Percentiles rank a stretch among this genome's conserved stretches.
phyloP scores from a whole-genome alignment of 1,140 invertebrate genomes.

The Episyrphus balteatus region DNA sequence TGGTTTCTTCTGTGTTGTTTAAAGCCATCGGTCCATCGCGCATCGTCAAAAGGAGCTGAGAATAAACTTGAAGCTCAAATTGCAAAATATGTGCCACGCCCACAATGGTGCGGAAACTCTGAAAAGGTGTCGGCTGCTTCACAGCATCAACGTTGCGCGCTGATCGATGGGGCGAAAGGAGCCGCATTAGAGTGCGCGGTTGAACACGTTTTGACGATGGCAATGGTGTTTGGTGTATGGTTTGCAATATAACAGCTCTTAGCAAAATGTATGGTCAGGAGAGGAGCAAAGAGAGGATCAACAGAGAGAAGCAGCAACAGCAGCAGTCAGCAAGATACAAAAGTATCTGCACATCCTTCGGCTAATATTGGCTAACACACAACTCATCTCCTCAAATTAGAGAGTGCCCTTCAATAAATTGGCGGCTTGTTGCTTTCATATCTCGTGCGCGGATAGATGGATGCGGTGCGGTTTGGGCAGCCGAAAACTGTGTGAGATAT shows the following conservation, averaged over 20 bases:
- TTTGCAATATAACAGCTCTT: too few relatives aligned
- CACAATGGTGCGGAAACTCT: too few relatives aligned
- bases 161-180: background rate
- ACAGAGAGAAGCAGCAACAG: background rate
- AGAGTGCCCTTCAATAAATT: slow-evolving; percentile 4
- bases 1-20: background rate
- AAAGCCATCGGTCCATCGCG: background rate
- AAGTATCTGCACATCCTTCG: background rate
- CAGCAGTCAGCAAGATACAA: background rate
- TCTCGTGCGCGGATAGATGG: too few relatives aligned
- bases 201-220: background rate
- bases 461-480: background rate
- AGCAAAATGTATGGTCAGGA: too few relatives aligned
- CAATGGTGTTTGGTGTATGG: background rate
- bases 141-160: background rate
- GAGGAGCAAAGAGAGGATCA: too few relatives aligned
- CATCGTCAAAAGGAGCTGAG: background rate
- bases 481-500: background rate
- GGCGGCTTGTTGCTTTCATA: slow-evolving; percentile 1
- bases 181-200: background rate
- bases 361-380: slow-evolving; percentile 1
- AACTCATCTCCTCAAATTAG: slow-evolving; percentile 1
- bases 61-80: too few relatives aligned
- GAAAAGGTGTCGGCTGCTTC: background rate
- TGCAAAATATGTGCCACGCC: too few relatives aligned